These are phyloP conservation scores for Orius laevigatus DNA, from an alignment of 1,140 invertebrate genomes.

Conservation along the genomic window DNA sequence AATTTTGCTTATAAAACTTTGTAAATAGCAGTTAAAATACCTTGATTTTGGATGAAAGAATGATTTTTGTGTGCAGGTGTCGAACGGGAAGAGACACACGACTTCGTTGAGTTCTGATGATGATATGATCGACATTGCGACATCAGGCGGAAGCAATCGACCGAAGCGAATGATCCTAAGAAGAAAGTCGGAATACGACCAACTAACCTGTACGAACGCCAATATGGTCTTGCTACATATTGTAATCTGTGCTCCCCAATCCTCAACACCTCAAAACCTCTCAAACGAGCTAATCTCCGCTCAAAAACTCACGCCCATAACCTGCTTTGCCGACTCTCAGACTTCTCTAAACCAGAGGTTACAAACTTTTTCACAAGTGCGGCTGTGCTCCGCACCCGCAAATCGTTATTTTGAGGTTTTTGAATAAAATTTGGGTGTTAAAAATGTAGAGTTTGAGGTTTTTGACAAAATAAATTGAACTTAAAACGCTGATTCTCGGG, in stretches of 20 bases:
- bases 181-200: conserved; percentile 21
- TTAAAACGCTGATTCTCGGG: no score
- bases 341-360: no score
- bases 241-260: no score
- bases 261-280: no score
- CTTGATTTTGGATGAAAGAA: background rate
- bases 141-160: conserved; percentile 29
- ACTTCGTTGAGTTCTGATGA: conserved; percentile 35
- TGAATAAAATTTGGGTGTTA: no score
- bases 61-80: conserved; percentile 5
- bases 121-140: conserved; percentile 48
- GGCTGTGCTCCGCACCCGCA: no score
- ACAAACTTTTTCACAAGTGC: no score
- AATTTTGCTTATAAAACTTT: background rate
- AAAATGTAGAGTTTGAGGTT: no score
- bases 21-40: background rate
- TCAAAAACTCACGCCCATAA: background rate
- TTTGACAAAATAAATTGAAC: no score
- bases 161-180: conserved; percentile 26
- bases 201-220: background rate
- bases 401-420: no score
- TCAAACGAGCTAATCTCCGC: background rate
- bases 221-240: background rate
- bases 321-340: background rate
- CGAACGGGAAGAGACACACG: conserved; percentile 21